These are phyloP conservation scores for Ophiodon elongatus DNA, from an alignment of 2,113 vertebrate species.

Conservation along the genomic window DNA sequence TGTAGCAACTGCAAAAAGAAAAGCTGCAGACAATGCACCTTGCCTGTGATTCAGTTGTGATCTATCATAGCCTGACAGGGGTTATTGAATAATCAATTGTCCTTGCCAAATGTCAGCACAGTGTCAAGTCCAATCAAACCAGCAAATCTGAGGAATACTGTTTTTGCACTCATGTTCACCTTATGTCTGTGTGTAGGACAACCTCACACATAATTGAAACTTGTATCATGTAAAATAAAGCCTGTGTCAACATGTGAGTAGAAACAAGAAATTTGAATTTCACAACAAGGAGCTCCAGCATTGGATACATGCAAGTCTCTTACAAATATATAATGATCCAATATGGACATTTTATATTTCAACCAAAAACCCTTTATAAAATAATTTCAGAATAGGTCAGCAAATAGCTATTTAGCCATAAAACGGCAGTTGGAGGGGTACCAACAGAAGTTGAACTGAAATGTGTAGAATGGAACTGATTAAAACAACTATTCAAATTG, in stretches of 20 bases:
- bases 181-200: neutral
- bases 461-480: neutral
- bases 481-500: neutral
- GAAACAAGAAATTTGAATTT: neutral
- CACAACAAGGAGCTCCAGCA: neutral
- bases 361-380: neutral
- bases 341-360: neutral
- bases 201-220: neutral
- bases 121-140: conserved; percentile 60
- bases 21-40: conserved; percentile 45
- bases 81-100: conserved; percentile 70
- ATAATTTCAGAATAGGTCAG: neutral
- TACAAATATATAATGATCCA: neutral
- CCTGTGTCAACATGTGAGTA: neutral
- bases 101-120: conserved; percentile 67
- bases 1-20: neutral
- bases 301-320: neutral
- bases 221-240: neutral
- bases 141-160: conserved; percentile 52
- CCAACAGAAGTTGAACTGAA: neutral
- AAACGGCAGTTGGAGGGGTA: neutral
- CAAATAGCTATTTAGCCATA: neutral
- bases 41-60: conserved; percentile 30
- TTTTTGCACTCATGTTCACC: conserved; percentile 28
- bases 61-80: conserved; percentile 55